Base-by-base conservation (phyloP, 2,113 vertebrate genomes). In the Pipa parva region DNA sequence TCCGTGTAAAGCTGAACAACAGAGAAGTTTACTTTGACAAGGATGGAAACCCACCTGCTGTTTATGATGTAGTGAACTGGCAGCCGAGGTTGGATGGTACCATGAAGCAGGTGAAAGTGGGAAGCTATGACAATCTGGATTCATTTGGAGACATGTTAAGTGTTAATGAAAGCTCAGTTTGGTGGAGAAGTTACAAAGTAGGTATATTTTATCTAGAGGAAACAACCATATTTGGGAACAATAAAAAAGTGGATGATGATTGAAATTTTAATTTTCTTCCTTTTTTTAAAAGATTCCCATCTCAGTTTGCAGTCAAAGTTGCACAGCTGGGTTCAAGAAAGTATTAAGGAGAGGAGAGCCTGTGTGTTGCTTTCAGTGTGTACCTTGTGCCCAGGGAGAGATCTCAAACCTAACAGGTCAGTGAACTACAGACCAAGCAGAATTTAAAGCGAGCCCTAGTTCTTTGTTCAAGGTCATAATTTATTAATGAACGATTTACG, bases 21-120 rank as follows among this genome's bases (percentile, higher is more conserved):
- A 10, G 61, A 45, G 49, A 63, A 39, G 1, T 63, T 9, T 63
- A 39, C 49, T 46, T 61, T 29, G 70, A 18, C 17, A 15, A 62
- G 13, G 15, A 72, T 1, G 7, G 28, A 9, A 57, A 71, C 25
- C 15, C 42, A 1, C 52, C 56, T 3, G 25, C 42, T 17, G 36
- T 0, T 0, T 27, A 29, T 17, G 31, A 31, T 13, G 1, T 49
- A 11, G 3, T 63, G 56, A 63, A 37, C 11, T 52, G 55, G 13
- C 56, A 17, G 10, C 8, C n/a, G 27, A 4, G 17, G 18, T 9
- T 36, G 13, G 7, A 20, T 10, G 42, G 15, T 7, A 18, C 24
- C 7, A 11, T 27, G 17, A 18, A 24, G 13, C 26, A 46, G 24
- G 20, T 24, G 26, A 20, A 8, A n/a, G 58, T 70, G 0, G 64